Evolutionary conservation across 2,797 vertebrate genomes (phyloP), one percentile per base, ranked within the genome.

Genomic region (Columba guinea): DNA sequence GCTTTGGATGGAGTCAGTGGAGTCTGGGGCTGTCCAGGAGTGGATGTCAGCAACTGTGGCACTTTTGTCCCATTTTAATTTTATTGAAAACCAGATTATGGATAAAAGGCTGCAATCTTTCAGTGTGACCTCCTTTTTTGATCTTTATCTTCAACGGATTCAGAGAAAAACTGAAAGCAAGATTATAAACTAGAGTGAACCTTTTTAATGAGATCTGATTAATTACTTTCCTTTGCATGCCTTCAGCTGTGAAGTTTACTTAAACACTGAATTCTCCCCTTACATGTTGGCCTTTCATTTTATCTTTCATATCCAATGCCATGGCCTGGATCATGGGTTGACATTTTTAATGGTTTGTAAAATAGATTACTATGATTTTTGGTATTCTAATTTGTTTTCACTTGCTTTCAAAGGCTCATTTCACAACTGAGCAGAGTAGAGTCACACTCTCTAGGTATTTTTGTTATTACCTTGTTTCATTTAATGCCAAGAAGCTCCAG

Each of bases 151-250:
- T 91, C 46, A 55, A 26, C 37, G 64, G 20, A 68, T 53, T 89
- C 20, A 35, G 18, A 76, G 49, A 60, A 80, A 80, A 84, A 52
- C 34, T 78, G 63, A 76, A 90, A 68, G 27, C 53, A 55, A 85
- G 51, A n/a, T 60, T 60, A 20, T 22, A 79, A 85, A 69, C 67
- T 64, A 88, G 77, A 91, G 26, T 0, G 0, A 80, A 27, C 17
- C 23, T 81, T 79, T 37, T n/a, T 94, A 83, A 78, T 75, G 88
- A 85, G 68, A 65, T 34, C 53, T 83, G 56, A 34, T 93, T 97
- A 85, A 70, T 94, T 89, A 64, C 32, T 87, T 75, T 34, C 10
- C 46, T 85, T 89, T 83, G 34, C 55, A 18, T 64, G 39, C 32
- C 14, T 60, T 92, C 13, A 39, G 19, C 71, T 22, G 6, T 77